Evolutionary conservation across 2,888 invertebrate genomes (phyloP).

Genomic region (Rapana venosa): DNA sequence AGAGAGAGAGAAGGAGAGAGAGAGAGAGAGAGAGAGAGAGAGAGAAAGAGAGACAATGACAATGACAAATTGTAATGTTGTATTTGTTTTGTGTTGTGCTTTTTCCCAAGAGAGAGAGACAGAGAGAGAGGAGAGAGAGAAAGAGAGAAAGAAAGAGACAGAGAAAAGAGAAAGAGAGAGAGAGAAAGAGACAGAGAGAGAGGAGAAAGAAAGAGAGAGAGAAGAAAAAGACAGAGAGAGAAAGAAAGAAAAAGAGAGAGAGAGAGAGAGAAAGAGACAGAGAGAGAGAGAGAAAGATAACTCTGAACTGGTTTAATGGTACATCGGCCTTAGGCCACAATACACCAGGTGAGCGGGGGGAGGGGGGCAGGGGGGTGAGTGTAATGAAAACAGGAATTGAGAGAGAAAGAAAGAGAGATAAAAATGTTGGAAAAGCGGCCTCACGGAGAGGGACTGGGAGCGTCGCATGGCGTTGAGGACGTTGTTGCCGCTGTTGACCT

Average conservation of each 20-base stretch:
- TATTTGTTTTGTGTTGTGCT: no score
- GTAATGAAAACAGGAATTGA: no score
- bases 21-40: constrained; percentile 14
- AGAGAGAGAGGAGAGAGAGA: neutral
- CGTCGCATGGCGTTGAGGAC: constrained; percentile 52
- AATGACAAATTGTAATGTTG: neutral
- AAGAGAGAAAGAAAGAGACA: neutral
- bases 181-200: neutral
- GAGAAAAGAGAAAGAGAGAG: neutral
- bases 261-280: neutral
- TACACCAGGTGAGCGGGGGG: no score
- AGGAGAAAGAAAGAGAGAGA: neutral
- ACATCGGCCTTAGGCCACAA: no score
- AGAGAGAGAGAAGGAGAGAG: neutral
- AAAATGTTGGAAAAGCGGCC: no score
- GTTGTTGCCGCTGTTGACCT: constrained; percentile 67
- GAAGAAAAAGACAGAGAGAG: neutral
- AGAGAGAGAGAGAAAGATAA: neutral
- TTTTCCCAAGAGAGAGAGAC: no score
- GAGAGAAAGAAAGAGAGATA: no score
- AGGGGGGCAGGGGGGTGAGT: no score
- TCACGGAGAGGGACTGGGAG: constrained; percentile 55
- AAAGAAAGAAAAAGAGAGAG: neutral
- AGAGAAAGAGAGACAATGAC: neutral
- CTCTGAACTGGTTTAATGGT: no score